phyloP scores from a whole-genome alignment of 2,797 vertebrate species.

The Allenopithecus nigroviridis region DNA sequence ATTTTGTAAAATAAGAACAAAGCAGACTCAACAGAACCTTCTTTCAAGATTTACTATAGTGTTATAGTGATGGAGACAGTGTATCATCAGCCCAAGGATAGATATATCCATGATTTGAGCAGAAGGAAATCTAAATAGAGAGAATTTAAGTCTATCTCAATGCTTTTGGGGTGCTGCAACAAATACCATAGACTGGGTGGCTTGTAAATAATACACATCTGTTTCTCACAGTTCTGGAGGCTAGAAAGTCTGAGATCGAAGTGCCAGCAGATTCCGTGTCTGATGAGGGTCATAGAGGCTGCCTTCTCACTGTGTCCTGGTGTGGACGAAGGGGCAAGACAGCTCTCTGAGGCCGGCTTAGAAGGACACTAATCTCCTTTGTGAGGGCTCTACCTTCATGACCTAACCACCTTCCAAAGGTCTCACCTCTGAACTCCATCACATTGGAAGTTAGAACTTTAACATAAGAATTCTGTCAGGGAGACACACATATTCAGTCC shows the following conservation, averaged over 20 bases:
- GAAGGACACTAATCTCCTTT: not conserved
- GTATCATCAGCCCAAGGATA: not conserved
- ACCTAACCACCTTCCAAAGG: not conserved
- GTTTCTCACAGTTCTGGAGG: not conserved
- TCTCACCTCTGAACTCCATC: not conserved
- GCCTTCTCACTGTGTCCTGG: not conserved
- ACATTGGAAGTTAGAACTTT: not conserved
- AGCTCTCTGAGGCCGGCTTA: not conserved
- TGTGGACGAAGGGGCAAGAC: not conserved
- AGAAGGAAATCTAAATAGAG: not conserved
- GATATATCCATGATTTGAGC: not conserved
- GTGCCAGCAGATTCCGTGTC: not conserved
- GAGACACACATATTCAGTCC: not conserved
- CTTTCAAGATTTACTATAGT: not conserved
- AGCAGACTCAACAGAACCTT: not conserved
- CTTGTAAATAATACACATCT: not conserved
- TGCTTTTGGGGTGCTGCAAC: not conserved
- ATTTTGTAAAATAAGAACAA: not conserved
- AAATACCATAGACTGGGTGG: not conserved
- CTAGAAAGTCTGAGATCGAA: not conserved
- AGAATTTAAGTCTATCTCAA: not conserved
- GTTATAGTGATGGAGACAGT: not conserved
- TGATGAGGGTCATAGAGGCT: not conserved
- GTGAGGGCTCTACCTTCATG: not conserved
- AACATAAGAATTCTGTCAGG: not conserved